Conservation (phyloP, 1,140 invertebrate genomes). For the Drosophila eugracilis region DNA sequence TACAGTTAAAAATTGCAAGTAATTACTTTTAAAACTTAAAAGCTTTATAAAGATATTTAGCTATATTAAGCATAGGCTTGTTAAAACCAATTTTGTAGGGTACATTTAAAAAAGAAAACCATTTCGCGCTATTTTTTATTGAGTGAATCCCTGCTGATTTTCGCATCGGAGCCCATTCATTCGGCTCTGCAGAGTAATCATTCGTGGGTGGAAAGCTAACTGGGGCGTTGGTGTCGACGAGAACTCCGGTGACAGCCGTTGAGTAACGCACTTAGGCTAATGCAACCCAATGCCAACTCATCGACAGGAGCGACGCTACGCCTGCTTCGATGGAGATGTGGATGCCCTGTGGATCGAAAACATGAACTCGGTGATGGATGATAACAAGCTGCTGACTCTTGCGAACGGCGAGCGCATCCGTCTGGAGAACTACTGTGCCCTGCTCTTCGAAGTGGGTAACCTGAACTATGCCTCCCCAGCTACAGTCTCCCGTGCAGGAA, state of each 20-base stretch:
- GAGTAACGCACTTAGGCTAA: constrained; percentile 77
- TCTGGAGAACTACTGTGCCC: constrained; percentile 91
- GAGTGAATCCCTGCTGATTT: constrained; percentile 1
- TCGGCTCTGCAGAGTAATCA: constrained; percentile 58
- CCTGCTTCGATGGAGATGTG: constrained; percentile 96
- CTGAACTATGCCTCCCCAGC: constrained; percentile 95
- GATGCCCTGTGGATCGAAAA: constrained; percentile 98
- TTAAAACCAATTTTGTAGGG: neutral
- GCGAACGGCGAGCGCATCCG: constrained; percentile 96
- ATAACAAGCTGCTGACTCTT: constrained; percentile 94
- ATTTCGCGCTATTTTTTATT: constrained; percentile 1
- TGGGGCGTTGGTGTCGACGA: neutral
- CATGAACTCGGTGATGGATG: constrained; percentile 98
- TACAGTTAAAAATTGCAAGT: too few species aligned
- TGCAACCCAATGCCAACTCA: constrained; percentile 56
- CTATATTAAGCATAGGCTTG: too few species aligned
- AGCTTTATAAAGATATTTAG: too few species aligned
- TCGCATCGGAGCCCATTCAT: constrained; percentile 29
- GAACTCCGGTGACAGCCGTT: constrained; percentile 40
- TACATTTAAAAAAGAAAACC: neutral
- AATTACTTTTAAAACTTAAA: too few species aligned
- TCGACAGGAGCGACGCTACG: constrained; percentile 90
- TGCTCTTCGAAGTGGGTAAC: constrained; percentile 96
- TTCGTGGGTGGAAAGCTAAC: constrained; percentile 8
- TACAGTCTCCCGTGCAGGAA: constrained; percentile 95